phyloP scores from a whole-genome alignment of 2,113 vertebrate genomes.

The Struthio camelus region DNA sequence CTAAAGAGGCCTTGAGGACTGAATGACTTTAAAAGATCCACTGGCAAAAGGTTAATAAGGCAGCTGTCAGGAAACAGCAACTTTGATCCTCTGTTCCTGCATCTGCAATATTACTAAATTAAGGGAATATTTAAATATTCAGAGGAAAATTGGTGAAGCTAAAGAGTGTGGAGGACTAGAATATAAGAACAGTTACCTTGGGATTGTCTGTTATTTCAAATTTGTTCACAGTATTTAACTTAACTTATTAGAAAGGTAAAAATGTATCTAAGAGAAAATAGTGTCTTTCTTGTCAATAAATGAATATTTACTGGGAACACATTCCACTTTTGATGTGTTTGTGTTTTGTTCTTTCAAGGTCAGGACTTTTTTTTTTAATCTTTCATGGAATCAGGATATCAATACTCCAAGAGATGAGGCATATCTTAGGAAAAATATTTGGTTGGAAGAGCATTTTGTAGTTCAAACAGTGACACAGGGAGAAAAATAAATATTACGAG shows the following conservation, averaged over 20 bases:
- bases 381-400: background rate
- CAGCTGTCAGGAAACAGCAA: background rate
- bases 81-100: background rate
- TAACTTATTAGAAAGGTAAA: background rate
- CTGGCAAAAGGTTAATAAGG: background rate
- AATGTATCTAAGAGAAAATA: background rate
- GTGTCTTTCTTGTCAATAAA: background rate
- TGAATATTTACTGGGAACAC: background rate
- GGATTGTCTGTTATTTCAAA: background rate
- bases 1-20: background rate
- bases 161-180: background rate
- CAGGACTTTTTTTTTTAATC: background rate
- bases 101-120: background rate
- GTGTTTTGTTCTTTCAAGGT: background rate
- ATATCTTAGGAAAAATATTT: too few relatives aligned
- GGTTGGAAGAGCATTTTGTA: background rate
- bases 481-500: background rate
- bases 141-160: background rate
- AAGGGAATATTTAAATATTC: background rate
- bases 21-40: background rate
- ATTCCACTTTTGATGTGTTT: background rate
- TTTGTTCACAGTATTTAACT: background rate
- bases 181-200: background rate
- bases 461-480: background rate
- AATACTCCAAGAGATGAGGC: background rate